phyloP scores from a whole-genome alignment of 2,797 vertebrate genomes.

The Holocentrus rufus region DNA sequence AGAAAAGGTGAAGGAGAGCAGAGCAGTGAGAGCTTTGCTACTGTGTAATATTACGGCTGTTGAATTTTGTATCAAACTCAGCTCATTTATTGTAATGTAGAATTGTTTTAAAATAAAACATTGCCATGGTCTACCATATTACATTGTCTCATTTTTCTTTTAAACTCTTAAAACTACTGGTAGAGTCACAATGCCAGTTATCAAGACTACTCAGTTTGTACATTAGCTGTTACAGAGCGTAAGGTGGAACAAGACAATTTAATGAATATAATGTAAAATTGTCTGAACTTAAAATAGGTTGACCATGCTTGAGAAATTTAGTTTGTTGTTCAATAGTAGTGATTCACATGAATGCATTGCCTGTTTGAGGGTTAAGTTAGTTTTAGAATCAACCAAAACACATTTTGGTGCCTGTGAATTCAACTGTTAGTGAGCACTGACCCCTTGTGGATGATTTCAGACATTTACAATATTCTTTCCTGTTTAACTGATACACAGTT shows the following conservation, averaged over 20 bases:
- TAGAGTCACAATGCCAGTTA: not conserved
- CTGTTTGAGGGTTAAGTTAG: too few species aligned
- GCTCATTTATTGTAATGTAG: constrained; percentile 64
- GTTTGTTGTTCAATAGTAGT: too few species aligned
- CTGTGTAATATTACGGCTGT: constrained; percentile 42
- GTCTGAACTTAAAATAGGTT: too few species aligned
- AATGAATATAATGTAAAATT: too few species aligned
- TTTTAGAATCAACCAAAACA: constrained; percentile 18
- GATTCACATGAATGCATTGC: too few species aligned
- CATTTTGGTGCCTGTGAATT: constrained; percentile 1
- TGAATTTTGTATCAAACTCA: constrained; percentile 52
- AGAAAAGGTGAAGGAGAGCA: not conserved
- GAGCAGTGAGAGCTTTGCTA: constrained; percentile 25
- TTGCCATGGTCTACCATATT: constrained; percentile 32
- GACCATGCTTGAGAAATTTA: too few species aligned
- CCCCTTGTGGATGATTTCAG: constrained; percentile 63
- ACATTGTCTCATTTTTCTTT: constrained; percentile 9
- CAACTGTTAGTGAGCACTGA: constrained; percentile 70
- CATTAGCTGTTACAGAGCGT: too few species aligned
- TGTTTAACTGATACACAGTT: not conserved
- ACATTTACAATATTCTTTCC: not conserved
- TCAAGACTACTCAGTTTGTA: not conserved
- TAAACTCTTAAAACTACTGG: not conserved
- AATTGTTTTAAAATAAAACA: constrained; percentile 79
- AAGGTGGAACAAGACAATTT: too few species aligned